Conservation (phyloP, 2,113 vertebrate genomes). For the Verasper variegatus region DNA sequence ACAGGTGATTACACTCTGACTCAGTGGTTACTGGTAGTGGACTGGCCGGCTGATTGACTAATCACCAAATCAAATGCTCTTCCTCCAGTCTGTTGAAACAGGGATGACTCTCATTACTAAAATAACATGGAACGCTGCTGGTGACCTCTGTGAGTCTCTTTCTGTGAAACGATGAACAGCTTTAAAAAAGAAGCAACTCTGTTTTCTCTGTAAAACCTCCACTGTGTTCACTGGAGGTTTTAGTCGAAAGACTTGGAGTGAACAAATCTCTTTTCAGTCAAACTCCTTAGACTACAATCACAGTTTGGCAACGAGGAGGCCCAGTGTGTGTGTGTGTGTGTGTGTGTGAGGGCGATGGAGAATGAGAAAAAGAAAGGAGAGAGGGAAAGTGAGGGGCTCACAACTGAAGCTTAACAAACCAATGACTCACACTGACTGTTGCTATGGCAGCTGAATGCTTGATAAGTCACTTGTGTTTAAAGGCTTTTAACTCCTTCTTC, state of each 20-base stretch:
- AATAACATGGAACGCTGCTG: constrained; percentile 18
- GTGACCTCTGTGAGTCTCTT: constrained; percentile 20
- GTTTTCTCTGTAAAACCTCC: constrained; percentile 5
- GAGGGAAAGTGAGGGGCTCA: constrained; percentile 33
- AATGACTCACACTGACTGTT: constrained; percentile 46
- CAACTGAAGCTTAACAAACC: constrained; percentile 30
- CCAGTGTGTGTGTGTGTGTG: constrained; percentile 1
- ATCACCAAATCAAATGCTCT: constrained; percentile 28
- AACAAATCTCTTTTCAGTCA: constrained; percentile 31
- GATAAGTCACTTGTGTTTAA: constrained; percentile 39
- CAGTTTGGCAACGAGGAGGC: not conserved
- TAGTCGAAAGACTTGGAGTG: not conserved
- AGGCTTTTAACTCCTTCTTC: constrained; percentile 21
- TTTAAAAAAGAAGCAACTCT: not conserved
- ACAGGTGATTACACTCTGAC: constrained; percentile 41
- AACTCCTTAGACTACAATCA: constrained; percentile 20
- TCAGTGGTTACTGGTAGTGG: constrained; percentile 56
- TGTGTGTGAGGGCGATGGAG: not conserved
- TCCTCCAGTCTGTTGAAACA: constrained; percentile 31
- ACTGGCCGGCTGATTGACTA: constrained; percentile 2
- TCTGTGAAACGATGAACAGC: not conserved
- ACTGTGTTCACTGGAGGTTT: constrained; percentile 14
- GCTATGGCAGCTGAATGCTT: constrained; percentile 51
- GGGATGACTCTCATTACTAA: constrained; percentile 4
- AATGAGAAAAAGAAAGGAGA: not conserved